Conservation (phyloP, 2,888 invertebrate species). For the Ochropleura leucogaster region DNA sequence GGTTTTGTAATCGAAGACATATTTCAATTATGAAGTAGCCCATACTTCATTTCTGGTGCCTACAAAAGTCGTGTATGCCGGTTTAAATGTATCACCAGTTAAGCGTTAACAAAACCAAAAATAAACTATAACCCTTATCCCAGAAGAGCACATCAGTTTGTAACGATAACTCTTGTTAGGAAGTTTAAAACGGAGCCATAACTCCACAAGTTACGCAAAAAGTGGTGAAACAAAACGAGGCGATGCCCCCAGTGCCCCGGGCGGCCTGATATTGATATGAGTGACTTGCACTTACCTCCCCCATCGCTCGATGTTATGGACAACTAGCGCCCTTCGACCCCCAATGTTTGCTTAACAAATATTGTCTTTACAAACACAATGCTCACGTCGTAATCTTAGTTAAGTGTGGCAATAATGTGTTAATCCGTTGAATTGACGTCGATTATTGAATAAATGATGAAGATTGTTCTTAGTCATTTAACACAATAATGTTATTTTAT, state of each 20-base stretch:
- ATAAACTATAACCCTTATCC: slow-evolving; percentile 48
- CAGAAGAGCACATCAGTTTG: slow-evolving; percentile 61
- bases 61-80: neutral
- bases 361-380: slow-evolving; percentile 84
- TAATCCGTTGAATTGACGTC: slow-evolving; percentile 62
- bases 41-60: neutral
- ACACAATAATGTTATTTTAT: too few relatives aligned
- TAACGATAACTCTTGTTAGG: slow-evolving; percentile 65
- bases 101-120: slow-evolving; percentile 13
- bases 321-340: slow-evolving; percentile 78
- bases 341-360: slow-evolving; percentile 83
- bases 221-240: slow-evolving; percentile 84
- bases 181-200: slow-evolving; percentile 67
- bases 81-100: neutral
- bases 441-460: slow-evolving; percentile 43
- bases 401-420: slow-evolving; percentile 77
- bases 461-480: too few relatives aligned
- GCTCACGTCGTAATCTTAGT: slow-evolving; percentile 82
- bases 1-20: neutral
- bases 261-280: slow-evolving; percentile 88
- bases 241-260: slow-evolving; percentile 71
- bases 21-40: neutral
- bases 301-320: slow-evolving; percentile 80
- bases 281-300: slow-evolving; percentile 90
- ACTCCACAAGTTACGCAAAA: slow-evolving; percentile 82